Evolutionary conservation across 23 tunicate species (phyloP), one percentile per base, ranked within the genome.

Genomic region (Ascidia mentula): DNA sequence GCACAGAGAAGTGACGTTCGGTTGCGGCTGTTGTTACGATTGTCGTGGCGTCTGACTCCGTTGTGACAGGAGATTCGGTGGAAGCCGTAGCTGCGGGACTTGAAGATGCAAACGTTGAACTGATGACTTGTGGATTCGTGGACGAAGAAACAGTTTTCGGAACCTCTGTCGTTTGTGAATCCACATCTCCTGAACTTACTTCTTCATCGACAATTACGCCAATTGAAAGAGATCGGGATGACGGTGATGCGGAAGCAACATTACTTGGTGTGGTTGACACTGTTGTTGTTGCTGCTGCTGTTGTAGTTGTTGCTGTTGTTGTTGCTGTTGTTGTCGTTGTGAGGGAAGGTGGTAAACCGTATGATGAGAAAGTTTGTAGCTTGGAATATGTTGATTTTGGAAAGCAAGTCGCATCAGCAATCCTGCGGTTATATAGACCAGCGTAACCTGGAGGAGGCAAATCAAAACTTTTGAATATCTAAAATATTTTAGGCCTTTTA

Each of bases 401-500:
- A 34, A 70, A 46, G 60, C 90, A 86, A 20, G 72, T 79, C 8
- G 80, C 90, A 46, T 86, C 90, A 18, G 39, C 36, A 8, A 73
- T 30, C 9, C 90, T 73, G 6, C 75, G 83, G 53, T 79, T 31
- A 45, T 45, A 86, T 40, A 86, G 12, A 6, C 90, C 90, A 17
- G 69, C 80, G 65, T 79, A 86, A 72, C 90, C 90, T 86, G 13
- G 15, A 15, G 12, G 53, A 12, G 15, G 12, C 65, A 53, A 9
- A 5, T 53, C 65, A 53, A 3, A 5, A 53, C 65, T 3, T 53
- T 53, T 53, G 7, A 5, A 53, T 28, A 53, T n/a, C n/a, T n/a
- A n/a, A n/a, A n/a, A n/a, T n/a, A n/a, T n/a, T n/a, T n/a, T n/a
- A n/a, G n/a, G n/a, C n/a, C n/a, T n/a, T n/a, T n/a, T n/a, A n/a